Evolutionary conservation across 2,113 vertebrate genomes (phyloP).

Genomic region (Nycticorax nycticorax): DNA sequence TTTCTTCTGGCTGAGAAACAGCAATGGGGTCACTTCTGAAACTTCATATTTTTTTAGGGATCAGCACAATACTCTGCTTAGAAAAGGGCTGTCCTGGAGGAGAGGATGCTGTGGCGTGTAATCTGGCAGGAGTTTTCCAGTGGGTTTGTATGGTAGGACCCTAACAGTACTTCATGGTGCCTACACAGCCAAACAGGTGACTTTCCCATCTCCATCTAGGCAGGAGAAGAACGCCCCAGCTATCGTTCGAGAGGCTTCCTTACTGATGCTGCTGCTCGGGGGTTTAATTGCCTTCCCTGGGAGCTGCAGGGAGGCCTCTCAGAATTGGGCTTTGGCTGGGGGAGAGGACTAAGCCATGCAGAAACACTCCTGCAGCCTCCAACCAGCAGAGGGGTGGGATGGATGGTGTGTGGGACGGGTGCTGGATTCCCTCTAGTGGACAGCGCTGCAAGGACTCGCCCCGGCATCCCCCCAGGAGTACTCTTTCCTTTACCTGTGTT

Average conservation of each 20-base stretch:
- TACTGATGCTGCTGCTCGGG: rapidly evolving
- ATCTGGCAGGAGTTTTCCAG: not conserved
- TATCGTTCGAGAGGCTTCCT: not conserved
- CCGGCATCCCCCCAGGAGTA: not conserved
- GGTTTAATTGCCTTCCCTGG: not conserved
- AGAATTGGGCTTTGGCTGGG: not conserved
- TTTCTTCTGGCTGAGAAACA: not conserved
- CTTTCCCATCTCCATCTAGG: not conserved
- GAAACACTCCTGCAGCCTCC: not conserved
- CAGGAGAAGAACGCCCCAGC: not conserved
- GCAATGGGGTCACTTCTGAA: not conserved
- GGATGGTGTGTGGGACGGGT: not conserved
- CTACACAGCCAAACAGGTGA: not conserved
- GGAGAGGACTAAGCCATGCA: not conserved
- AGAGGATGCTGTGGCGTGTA: not conserved
- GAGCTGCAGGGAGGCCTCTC: not conserved
- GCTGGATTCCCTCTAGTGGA: not conserved
- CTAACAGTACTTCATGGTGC: no score
- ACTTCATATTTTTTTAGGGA: not conserved
- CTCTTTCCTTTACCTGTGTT: conserved; percentile 79
- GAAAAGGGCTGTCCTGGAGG: not conserved
- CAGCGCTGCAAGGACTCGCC: not conserved
- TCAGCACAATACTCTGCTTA: not conserved
- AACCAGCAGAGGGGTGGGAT: not conserved
- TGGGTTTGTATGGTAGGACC: not conserved